phyloP scores from a whole-genome alignment of 2,888 invertebrate species.

The Neoscelio sp. region DNA sequence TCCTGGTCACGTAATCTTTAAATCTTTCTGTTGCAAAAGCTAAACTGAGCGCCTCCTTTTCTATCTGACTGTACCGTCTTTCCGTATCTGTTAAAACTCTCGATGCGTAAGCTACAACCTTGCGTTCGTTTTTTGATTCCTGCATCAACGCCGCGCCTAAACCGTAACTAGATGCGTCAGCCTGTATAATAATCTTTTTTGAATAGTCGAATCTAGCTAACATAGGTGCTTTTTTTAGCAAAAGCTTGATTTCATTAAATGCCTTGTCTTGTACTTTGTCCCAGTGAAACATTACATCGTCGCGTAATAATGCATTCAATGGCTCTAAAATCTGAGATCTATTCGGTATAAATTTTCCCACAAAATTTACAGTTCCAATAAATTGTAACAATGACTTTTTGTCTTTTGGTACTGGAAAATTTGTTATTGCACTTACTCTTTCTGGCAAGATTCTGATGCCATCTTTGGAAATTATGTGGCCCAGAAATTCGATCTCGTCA shows the following conservation, averaged over 20 bases:
- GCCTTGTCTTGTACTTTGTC: conserved; percentile 63
- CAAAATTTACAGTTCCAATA: too few relatives aligned
- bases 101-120: conserved; percentile 77
- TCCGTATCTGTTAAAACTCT: conserved; percentile 71
- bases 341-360: too few relatives aligned
- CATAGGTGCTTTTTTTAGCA: conserved; percentile 43
- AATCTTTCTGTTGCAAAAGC: conserved; percentile 76
- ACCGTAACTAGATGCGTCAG: conserved; percentile 72
- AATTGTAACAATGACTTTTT: too few relatives aligned
- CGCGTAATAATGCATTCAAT: conserved; percentile 25
- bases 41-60: conserved; percentile 79
- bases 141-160: conserved; percentile 76
- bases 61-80: conserved; percentile 77
- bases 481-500: conserved; percentile 69
- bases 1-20: conserved; percentile 75
- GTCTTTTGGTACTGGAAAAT: too few relatives aligned
- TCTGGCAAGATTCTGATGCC: conserved; percentile 68
- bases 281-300: conserved; percentile 62
- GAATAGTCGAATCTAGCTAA: neutral
- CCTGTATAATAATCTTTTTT: too few relatives aligned
- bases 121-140: conserved; percentile 63
- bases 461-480: conserved; percentile 68
- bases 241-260: conserved; percentile 63
- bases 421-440: conserved; percentile 53
- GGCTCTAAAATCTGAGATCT: too few relatives aligned